phyloP scores from a whole-genome alignment of 2,888 invertebrate species.

The Cerastis leucographa region DNA sequence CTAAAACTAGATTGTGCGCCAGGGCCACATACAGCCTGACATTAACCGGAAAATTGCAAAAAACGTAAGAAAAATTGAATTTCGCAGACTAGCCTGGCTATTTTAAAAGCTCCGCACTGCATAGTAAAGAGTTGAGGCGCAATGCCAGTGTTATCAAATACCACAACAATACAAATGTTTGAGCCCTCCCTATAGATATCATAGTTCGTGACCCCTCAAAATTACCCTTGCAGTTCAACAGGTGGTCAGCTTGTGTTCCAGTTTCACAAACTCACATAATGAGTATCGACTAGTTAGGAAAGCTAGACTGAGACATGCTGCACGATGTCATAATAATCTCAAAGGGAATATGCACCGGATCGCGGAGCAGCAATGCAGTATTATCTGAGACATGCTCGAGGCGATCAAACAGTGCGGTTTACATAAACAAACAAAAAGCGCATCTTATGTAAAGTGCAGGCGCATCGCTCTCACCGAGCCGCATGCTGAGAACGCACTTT shows the following conservation, averaged over 20 bases:
- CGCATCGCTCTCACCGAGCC: constrained; percentile 62
- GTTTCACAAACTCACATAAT: neutral
- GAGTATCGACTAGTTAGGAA: neutral
- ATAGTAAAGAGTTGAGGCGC: neutral
- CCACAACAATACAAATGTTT: neutral
- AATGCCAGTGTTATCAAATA: neutral
- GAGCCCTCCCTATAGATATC: neutral
- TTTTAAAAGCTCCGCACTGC: neutral
- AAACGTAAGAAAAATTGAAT: no score
- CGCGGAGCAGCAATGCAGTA: neutral
- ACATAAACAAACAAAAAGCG: constrained; percentile 47
- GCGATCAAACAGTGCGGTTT: neutral
- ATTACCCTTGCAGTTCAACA: neutral
- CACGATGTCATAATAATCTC: neutral
- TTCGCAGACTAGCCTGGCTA: no score
- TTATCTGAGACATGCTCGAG: neutral
- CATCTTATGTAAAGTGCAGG: constrained; percentile 37
- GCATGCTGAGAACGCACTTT: constrained; percentile 73
- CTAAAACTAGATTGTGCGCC: neutral
- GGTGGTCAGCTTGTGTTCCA: neutral
- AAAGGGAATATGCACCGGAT: neutral
- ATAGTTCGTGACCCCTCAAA: neutral
- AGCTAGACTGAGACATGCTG: neutral
- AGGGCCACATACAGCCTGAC: no score
- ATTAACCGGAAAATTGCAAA: no score